phyloP scores from a whole-genome alignment of 2,113 vertebrate genomes.

The Anthoscopus minutus region DNA sequence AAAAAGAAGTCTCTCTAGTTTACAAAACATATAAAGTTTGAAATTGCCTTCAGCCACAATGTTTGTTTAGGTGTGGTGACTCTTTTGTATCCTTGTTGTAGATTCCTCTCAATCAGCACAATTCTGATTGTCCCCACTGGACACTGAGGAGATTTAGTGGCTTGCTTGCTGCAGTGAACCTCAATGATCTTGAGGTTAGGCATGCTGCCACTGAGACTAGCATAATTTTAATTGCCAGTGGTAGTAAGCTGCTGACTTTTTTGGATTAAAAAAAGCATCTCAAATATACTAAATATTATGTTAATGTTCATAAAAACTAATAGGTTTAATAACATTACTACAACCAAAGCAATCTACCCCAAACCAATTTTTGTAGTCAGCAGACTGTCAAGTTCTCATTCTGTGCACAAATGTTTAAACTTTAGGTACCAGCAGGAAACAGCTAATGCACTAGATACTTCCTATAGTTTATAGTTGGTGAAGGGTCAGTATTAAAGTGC shows the following conservation, averaged over 20 bases:
- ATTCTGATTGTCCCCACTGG: constrained; percentile 18
- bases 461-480: not conserved
- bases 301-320: not conserved
- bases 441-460: not conserved
- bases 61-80: constrained; percentile 47
- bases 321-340: not conserved
- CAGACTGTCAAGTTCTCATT: not conserved
- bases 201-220: constrained; percentile 19
- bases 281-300: not conserved
- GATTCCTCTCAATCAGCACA: constrained; percentile 22
- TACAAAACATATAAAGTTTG: constrained; percentile 13
- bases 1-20: not conserved
- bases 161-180: constrained; percentile 31
- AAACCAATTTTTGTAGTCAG: not conserved
- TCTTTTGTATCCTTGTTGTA: constrained; percentile 23
- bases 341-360: not conserved
- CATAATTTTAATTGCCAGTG: constrained; percentile 22
- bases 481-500: not conserved
- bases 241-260: constrained; percentile 43
- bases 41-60: constrained; percentile 5
- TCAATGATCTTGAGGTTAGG: constrained; percentile 47
- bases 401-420: not conserved
- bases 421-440: not conserved
- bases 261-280: constrained; percentile 35
- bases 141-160: not conserved